Conservation (phyloP, 2,113 vertebrate genomes). For the Crotophaga sulcirostris region DNA sequence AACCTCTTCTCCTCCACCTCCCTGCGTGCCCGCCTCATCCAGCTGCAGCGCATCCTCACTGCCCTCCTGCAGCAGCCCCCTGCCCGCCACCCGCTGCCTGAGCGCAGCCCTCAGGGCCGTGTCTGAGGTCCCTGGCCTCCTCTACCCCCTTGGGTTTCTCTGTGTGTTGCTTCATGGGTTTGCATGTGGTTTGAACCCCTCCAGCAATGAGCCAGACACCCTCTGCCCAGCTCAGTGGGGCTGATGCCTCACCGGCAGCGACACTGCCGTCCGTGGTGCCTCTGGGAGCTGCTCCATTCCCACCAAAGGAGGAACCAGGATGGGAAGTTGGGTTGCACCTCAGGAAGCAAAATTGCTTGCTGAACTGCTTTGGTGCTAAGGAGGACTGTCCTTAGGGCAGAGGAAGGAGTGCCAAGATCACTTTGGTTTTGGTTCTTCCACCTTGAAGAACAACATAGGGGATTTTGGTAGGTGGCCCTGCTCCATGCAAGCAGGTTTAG, state of each 20-base stretch:
- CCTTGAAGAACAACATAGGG: not conserved
- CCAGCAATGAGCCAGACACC: not conserved
- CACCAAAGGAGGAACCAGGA: rapidly evolving
- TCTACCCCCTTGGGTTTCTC: not conserved
- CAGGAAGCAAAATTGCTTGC: not conserved
- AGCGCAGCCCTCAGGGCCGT: not conserved
- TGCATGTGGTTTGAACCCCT: not conserved
- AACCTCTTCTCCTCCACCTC: constrained; percentile 82
- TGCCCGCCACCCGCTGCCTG: not conserved
- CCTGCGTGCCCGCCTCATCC: constrained; percentile 80
- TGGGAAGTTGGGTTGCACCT: not conserved
- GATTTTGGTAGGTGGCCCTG: not conserved
- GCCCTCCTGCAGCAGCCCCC: constrained; percentile 78
- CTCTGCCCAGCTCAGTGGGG: not conserved
- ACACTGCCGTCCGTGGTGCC: not conserved
- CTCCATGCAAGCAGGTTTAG: not conserved
- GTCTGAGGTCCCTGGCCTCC: not conserved
- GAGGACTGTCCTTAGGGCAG: not conserved
- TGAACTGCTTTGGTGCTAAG: not conserved
- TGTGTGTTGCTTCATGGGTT: not conserved
- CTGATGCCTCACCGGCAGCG: not conserved
- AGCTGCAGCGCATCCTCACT: constrained; percentile 81
- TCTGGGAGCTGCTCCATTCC: not conserved
- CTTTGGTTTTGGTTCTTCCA: not conserved
- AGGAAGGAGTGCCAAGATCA: not conserved